A percentile compares a stretch with the other conserved stretches of the same genome.
Evolutionary conservation across 2,797 vertebrate genomes (phyloP).

Genomic region (Chaetodon trifasciatus): DNA sequence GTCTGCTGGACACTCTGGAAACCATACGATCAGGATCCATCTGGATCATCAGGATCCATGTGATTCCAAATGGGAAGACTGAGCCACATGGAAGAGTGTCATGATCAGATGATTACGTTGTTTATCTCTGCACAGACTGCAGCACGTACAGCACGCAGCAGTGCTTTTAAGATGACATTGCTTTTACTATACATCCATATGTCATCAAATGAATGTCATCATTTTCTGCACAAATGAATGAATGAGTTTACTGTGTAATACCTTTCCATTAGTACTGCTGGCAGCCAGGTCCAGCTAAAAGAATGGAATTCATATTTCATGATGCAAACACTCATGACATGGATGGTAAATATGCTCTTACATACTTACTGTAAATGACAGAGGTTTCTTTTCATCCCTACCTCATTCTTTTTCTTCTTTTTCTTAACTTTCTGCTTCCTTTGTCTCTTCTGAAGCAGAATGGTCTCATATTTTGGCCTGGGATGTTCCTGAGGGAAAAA

Average conservation of each 20-base stretch:
- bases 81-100: background rate
- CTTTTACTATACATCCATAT: background rate
- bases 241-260: conserved; percentile 6
- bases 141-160: background rate
- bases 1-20: background rate
- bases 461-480: conserved; percentile 94
- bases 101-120: background rate
- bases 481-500: conserved; percentile 89
- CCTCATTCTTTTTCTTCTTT: conserved; percentile 85
- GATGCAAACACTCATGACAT: background rate
- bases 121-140: background rate
- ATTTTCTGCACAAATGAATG: background rate
- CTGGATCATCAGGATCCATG: background rate
- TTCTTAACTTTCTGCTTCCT: conserved; percentile 81
- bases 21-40: conserved; percentile 10
- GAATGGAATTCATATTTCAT: background rate
- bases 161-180: background rate
- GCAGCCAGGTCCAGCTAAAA: conserved; percentile 7
- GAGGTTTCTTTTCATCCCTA: conserved; percentile 63
- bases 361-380: background rate
- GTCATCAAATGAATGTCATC: background rate
- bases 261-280: conserved; percentile 20
- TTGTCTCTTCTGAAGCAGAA: conserved; percentile 91
- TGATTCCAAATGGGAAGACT: background rate
- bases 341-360: background rate